Evolutionary conservation across 2,888 invertebrate genomes (phyloP), one percentile per base, ranked within the genome.

Genomic region (Phanerotoma sp.): DNA sequence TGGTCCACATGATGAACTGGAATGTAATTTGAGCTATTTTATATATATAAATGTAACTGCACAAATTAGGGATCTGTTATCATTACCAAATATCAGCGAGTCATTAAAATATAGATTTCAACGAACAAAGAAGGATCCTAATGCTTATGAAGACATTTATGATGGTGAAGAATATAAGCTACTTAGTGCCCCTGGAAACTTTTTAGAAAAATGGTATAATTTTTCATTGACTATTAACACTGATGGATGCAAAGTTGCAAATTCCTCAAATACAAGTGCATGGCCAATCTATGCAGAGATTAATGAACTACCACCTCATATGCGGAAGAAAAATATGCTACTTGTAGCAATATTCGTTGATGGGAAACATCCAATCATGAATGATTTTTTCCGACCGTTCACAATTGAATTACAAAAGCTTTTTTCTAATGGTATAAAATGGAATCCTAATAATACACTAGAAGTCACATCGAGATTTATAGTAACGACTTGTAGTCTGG

Each of bases 151-250:
- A 33, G 51, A 51, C 22, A 41, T 59, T 4, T 61, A 51, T 41
- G 61, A 59, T 25, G 61, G 59, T 5, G 32, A 33, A 25, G 48
- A 51, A n/a, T 57, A 61, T 38, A n/a, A 28, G 25, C 9, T 15
- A n/a, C 11, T 59, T 9, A 5, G 10, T 13, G 5, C 45, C 10
- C 16, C 16, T 4, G 45, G 32, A 4, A 5, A 30, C 51, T 62
- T n/a, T n/a, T n/a, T n/a, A n/a, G n/a, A n/a, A n/a, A n/a, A n/a
- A n/a, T n/a, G n/a, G n/a, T n/a, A n/a, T n/a, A n/a, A n/a, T n/a
- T n/a, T n/a, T n/a, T n/a, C n/a, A n/a, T n/a, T n/a, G n/a, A n/a
- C n/a, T n/a, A n/a, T n/a, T n/a, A n/a, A n/a, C n/a, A n/a, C n/a
- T n/a, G n/a, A n/a, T n/a, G n/a, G n/a, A n/a, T n/a, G n/a, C n/a